These are phyloP conservation scores for Anser brachyrhynchus DNA, from an alignment of 2,113 vertebrate genomes.

Conservation along the genomic window DNA sequence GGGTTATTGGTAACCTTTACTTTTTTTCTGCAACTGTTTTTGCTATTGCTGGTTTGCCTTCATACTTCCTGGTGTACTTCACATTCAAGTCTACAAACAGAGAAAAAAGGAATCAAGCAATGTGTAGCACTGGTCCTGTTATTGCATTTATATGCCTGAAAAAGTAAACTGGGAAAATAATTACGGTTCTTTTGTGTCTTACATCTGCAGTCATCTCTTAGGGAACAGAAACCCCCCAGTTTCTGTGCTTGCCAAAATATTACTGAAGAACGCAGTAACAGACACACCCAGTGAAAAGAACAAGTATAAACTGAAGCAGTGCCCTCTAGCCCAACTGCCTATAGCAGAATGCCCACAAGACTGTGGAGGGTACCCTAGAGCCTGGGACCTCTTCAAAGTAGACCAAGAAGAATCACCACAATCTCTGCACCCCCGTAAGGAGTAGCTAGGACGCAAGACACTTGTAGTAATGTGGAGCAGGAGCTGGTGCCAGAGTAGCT, in stretches of 20 bases:
- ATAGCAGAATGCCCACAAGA: not conserved
- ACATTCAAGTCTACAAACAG: conserved; percentile 31
- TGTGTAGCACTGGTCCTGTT: not conserved
- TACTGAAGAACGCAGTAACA: not conserved
- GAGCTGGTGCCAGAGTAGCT: not conserved
- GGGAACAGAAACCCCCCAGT: not conserved
- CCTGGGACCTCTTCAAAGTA: not conserved
- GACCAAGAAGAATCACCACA: not conserved
- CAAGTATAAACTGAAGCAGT: not conserved
- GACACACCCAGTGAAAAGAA: not conserved
- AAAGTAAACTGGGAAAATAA: not conserved
- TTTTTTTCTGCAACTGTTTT: not conserved
- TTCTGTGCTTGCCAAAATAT: not conserved
- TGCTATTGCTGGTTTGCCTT: not conserved
- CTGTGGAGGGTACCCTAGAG: not conserved
- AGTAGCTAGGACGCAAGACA: not conserved
- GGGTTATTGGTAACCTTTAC: not conserved
- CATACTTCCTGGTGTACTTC: not conserved
- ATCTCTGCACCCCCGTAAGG: not conserved
- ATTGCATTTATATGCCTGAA: not conserved
- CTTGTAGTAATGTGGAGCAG: not conserved
- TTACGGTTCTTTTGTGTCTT: not conserved
- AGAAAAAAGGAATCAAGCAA: not conserved
- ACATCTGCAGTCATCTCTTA: not conserved
- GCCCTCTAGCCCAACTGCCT: not conserved